phyloP scores from a whole-genome alignment of 2,113 vertebrate species.

The Notiomystis cincta region DNA sequence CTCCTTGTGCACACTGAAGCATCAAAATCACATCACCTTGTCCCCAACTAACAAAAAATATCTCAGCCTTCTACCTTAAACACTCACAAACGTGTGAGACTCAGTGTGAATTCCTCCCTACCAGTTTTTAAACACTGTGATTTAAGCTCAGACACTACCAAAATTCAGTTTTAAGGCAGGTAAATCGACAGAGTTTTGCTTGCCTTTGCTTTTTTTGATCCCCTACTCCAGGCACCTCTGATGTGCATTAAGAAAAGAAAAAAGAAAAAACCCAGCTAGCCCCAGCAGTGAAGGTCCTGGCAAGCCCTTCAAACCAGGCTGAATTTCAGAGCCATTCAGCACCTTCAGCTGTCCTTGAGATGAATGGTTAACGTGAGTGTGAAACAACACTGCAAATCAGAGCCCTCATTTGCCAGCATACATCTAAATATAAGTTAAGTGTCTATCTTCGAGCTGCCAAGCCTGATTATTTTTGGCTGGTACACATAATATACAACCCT shows the following conservation, averaged over 20 bases:
- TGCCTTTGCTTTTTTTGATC: neutral
- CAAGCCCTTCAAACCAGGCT: conserved; percentile 24
- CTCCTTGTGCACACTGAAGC: neutral
- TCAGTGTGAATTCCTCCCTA: rapidly evolving
- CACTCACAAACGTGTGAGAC: rapidly evolving
- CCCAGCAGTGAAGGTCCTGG: neutral
- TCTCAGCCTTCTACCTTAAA: neutral
- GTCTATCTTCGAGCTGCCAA: conserved; percentile 52
- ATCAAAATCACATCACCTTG: neutral
- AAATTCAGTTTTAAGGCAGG: neutral
- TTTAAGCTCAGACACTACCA: neutral
- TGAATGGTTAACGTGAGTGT: conserved; percentile 45
- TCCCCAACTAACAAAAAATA: neutral
- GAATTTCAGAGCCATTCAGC: conserved; percentile 50
- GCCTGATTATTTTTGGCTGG: conserved; percentile 58
- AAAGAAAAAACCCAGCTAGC: neutral
- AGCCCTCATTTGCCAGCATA: conserved; percentile 41
- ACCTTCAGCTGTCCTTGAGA: conserved; percentile 60
- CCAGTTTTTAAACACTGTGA: rapidly evolving
- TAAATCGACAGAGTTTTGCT: neutral
- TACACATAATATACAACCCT: conserved; percentile 21
- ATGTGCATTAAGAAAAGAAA: neutral
- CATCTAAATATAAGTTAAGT: conserved; percentile 58
- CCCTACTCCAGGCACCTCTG: neutral
- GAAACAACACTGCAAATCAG: conserved; percentile 33